These are phyloP conservation scores for Ptyas mucosa DNA, from an alignment of 2,113 vertebrate genomes.

Conservation along the genomic window DNA sequence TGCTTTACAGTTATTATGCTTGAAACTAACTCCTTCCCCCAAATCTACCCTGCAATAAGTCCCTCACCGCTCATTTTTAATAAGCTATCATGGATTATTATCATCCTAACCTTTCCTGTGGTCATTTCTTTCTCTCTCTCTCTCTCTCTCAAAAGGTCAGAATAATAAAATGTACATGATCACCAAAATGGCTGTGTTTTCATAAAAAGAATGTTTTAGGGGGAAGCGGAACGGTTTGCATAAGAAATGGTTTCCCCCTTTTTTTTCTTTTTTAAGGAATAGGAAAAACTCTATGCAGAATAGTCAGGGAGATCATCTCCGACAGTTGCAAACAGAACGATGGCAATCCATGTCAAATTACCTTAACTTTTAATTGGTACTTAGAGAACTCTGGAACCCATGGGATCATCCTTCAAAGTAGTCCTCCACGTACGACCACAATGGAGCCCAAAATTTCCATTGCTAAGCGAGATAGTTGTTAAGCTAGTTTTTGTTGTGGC, in stretches of 20 bases:
- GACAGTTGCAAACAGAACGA: background rate
- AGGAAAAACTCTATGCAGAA: background rate
- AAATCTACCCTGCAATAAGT: slow-evolving; percentile 58
- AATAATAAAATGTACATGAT: background rate
- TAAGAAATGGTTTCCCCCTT: background rate
- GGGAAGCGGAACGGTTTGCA: background rate
- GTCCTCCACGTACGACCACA: too few species aligned
- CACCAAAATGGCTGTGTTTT: background rate
- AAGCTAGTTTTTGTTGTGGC: too few species aligned
- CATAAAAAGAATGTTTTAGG: background rate
- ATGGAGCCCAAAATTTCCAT: too few species aligned
- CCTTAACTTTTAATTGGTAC: slow-evolving; percentile 15
- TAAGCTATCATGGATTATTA: slow-evolving; percentile 19
- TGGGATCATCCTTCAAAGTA: too few species aligned
- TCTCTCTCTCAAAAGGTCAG: background rate
- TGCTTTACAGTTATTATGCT: slow-evolving; percentile 43
- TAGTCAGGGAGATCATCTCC: background rate
- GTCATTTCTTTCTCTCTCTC: background rate
- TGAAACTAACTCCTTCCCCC: slow-evolving; percentile 17
- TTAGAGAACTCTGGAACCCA: background rate
- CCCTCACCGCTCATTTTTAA: slow-evolving; percentile 36
- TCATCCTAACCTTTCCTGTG: slow-evolving; percentile 19
- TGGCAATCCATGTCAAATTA: slow-evolving; percentile 9
- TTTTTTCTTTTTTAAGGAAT: background rate
- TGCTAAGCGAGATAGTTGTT: too few species aligned